Conservation (phyloP, 2,113 vertebrate species). For the Mesocricetus auratus region DNA sequence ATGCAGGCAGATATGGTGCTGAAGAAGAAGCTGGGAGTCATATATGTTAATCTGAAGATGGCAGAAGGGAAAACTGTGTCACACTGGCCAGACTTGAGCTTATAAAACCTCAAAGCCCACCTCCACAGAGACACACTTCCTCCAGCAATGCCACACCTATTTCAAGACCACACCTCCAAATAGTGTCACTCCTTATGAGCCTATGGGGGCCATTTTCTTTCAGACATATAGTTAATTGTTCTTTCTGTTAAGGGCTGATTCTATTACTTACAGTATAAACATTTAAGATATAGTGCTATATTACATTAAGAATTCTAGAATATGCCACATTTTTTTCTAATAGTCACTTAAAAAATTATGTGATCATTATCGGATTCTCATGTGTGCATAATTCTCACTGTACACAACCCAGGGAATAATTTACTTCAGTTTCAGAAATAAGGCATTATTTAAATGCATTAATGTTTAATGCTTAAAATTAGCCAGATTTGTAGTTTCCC, state of each 20-base stretch:
- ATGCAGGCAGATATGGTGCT: not conserved
- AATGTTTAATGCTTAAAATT: not conserved
- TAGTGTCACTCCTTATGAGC: not conserved
- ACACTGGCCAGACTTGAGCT: not conserved
- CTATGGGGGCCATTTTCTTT: not conserved
- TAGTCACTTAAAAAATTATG: not conserved
- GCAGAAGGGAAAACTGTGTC: not conserved
- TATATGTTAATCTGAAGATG: not conserved
- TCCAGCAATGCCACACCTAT: not conserved
- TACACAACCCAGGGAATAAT: not conserved
- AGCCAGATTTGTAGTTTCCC: not conserved
- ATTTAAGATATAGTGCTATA: not conserved
- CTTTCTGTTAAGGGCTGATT: not conserved
- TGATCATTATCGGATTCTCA: not conserved
- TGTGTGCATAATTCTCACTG: not conserved
- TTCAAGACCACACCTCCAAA: not conserved
- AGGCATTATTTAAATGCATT: not conserved
- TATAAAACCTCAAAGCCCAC: not conserved
- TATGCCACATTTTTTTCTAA: not conserved
- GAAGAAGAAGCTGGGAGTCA: not conserved
- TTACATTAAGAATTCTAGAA: not conserved
- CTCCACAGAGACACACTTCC: not conserved
- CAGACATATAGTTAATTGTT: not conserved
- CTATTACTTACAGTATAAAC: not conserved
- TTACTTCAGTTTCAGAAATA: not conserved